A percentile compares a stretch with the other conserved stretches of the same genome.
These are phyloP conservation scores for Ptychobarbus kaznakovi DNA, from an alignment of 2,797 vertebrate species.

Conservation along the genomic window DNA sequence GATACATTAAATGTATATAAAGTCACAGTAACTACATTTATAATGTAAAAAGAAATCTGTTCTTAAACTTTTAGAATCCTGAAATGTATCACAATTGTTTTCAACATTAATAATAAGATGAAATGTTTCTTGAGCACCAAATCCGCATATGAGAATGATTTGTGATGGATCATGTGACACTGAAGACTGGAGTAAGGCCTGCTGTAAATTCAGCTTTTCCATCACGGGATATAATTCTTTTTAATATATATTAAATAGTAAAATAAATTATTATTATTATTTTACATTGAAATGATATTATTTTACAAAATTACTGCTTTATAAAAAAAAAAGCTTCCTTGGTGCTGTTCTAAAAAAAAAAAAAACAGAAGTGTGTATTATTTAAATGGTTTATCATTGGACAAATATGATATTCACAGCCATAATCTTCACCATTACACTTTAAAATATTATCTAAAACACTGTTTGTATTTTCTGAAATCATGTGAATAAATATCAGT, in stretches of 20 bases:
- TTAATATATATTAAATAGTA: background rate
- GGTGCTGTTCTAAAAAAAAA: background rate
- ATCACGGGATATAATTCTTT: no score
- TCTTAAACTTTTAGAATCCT: background rate
- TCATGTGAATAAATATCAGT: slow-evolving; percentile 44
- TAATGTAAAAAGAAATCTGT: background rate
- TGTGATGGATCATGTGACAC: background rate
- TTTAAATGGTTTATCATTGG: background rate
- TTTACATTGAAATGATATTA: background rate
- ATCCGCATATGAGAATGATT: background rate
- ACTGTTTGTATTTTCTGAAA: slow-evolving; percentile 19
- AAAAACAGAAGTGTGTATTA: background rate
- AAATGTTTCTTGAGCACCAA: background rate
- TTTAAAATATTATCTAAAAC: background rate
- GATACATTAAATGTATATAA: background rate
- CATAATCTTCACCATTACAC: background rate
- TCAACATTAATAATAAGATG: background rate
- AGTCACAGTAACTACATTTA: background rate
- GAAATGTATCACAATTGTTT: background rate
- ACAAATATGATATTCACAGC: background rate
- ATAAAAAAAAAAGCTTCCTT: background rate
- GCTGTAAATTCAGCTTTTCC: background rate
- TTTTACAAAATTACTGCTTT: background rate
- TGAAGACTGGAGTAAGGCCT: background rate
- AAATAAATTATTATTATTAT: background rate